Evolutionary conservation across 2,797 vertebrate genomes (phyloP), one percentile per base, ranked within the genome.

Genomic region (Xiphorhynchus erythropygius): DNA sequence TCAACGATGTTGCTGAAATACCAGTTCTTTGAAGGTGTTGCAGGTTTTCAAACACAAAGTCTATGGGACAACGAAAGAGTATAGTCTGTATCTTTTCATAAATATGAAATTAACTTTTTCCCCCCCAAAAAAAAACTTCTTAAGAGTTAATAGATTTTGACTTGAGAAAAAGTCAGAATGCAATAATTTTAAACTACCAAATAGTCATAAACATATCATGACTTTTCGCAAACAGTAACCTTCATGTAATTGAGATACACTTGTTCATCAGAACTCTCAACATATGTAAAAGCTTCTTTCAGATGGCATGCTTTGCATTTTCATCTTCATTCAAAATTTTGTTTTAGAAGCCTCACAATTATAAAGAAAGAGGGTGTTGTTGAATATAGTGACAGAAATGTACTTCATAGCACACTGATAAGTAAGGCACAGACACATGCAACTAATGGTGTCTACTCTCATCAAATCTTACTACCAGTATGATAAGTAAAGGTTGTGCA

Each of bases 71-170:
- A 3, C 25, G 17, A 32, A 32, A 39, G 8, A 37, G 12, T 32
- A 9, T 41, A 28, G 56, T 75, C 32, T 64, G 25, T 57, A 60
- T 52, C 11, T 14, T 87, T 75, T 81, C 70, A 32, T 39, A 41
- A 73, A 3, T 37, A 62, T 41, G 24, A 52, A 62, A 89, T n/a
- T 13, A 53, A 41, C 7, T 2, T 32, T 44, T 64, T 44, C 10
- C 5, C 3, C 0, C 19, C 44, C 3, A 22, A 21, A 12, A 1
- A n/a, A 64, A 59, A 32, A 15, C 6, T 3, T 35, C 37, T 1
- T 57, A 49, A 46, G 24, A 42, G 16, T 64, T 78, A 47, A 60
- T 16, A 91, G 79, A 49, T n/a, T 84, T 55, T 56, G 25, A 28
- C 47, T 75, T 85, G 7, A n/a, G 33, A 13, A 4, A 55, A 78